Evolutionary conservation across 2,113 vertebrate species (phyloP), one percentile per base, ranked within the genome.

Genomic region (Entomyzon cyanotis): DNA sequence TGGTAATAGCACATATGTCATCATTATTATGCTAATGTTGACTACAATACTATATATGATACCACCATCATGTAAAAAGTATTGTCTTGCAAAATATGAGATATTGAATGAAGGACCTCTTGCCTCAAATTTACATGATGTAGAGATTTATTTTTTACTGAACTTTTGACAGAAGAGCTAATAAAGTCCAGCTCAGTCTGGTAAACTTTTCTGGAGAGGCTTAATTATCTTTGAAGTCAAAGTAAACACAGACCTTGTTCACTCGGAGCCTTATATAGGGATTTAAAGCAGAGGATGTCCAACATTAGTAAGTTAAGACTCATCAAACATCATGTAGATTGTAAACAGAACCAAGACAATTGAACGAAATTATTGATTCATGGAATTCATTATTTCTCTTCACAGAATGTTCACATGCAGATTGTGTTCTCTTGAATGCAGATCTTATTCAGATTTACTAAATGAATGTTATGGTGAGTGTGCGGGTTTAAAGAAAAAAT

Each of bases 381-480:
- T 96, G 52, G 88, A 74, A 95, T 93, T 92, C 84, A 78, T 74
- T 63, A 59, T 83, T 92, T 60, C 46, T 74, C 24, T 69, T 90
- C 79, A 88, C 56, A 90, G 79, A 86, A 88, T 44, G 82, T 90
- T 93, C 90, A 35, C 65, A 84, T 42, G 69, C 76, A 92, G 92
- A 90, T 84, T 90, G 68, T 93, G 90, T 86, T 96, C 85, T 92
- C 15, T 67, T 90, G 92, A 95, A 79, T 56, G 31, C 30, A 39
- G 84, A 60, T 91, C 65, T 91, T 94, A 92, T 8, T 94, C 94
- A 90, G 90, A 94, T 95, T 96, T 93, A 85, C 94, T 90, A 96
- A 92, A 93, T 90, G 90, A 92, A 89, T 90, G 76, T 84, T 94
- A 84, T 78, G 85, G 71, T 63, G 84, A 85, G 67, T 81, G 88